These are phyloP conservation scores for Nomia melanderi DNA, from an alignment of 1,140 invertebrate species.

Conservation along the genomic window DNA sequence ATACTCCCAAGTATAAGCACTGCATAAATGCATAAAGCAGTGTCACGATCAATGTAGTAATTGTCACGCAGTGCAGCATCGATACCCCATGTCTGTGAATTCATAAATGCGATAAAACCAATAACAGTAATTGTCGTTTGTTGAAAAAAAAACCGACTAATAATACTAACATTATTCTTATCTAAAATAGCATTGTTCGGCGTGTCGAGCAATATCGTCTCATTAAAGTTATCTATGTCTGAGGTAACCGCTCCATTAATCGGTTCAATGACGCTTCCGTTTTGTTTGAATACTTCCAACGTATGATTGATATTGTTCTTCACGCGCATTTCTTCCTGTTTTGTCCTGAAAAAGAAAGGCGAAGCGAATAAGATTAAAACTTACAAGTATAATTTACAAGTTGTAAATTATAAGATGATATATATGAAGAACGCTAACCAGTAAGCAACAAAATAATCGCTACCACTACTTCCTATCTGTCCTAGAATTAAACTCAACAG, in stretches of 20 bases:
- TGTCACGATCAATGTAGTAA: conserved; percentile 58
- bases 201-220: neutral
- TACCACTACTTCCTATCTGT: conserved; percentile 80
- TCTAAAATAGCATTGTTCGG: conserved; percentile 73
- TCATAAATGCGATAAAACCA: neutral
- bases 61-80: conserved; percentile 7
- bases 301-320: conserved; percentile 21
- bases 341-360: conserved; percentile 72
- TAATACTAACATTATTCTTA: conserved; percentile 45
- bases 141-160: neutral
- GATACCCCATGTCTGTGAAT: conserved; percentile 20
- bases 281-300: neutral
- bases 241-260: neutral
- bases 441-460: conserved; percentile 84
- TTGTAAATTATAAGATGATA: too few relatives aligned
- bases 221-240: conserved; percentile 15
- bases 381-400: neutral
- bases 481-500: conserved; percentile 78
- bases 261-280: too few relatives aligned
- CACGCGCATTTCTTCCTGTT: conserved; percentile 66
- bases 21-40: conserved; percentile 77
- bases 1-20: conserved; percentile 71
- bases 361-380: neutral
- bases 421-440: conserved; percentile 69
- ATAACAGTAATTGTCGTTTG: neutral